phyloP scores from a whole-genome alignment of 2,113 vertebrate species.

The Numenius arquata region DNA sequence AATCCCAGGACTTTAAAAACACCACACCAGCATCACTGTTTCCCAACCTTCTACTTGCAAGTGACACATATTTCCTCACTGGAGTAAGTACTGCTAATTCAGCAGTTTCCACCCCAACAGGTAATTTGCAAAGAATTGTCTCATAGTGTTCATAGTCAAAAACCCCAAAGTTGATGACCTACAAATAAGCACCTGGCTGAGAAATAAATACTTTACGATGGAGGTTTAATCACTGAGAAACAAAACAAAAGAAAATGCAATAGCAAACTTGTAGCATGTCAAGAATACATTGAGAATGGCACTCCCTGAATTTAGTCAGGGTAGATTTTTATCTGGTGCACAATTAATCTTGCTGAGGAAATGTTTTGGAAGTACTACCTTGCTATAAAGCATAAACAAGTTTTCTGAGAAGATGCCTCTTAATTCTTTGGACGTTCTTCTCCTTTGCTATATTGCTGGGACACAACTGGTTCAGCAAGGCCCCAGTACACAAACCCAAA shows the following conservation, averaged over 20 bases:
- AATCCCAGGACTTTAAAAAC: neutral
- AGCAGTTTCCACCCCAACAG: neutral
- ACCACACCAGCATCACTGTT: accelerated
- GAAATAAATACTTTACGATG: neutral
- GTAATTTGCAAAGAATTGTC: neutral
- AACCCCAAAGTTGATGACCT: neutral
- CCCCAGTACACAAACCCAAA: neutral
- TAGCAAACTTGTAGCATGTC: neutral
- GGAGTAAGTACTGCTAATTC: neutral
- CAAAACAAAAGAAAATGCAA: neutral
- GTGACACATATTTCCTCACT: neutral
- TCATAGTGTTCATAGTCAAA: neutral
- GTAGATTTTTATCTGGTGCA: neutral
- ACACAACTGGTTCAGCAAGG: neutral
- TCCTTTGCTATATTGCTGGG: accelerated
- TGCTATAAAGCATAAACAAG: neutral
- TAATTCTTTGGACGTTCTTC: neutral
- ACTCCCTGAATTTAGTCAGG: neutral
- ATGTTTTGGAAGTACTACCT: neutral
- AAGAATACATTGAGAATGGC: neutral
- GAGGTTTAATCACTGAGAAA: neutral
- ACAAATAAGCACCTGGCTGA: neutral
- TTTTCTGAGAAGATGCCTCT: neutral
- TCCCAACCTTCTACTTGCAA: neutral
- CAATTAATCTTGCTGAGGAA: neutral